A percentile compares a stretch with the other conserved stretches of the same genome.
Conservation (phyloP, 2,797 vertebrate genomes). For the Pangasius djambal region DNA sequence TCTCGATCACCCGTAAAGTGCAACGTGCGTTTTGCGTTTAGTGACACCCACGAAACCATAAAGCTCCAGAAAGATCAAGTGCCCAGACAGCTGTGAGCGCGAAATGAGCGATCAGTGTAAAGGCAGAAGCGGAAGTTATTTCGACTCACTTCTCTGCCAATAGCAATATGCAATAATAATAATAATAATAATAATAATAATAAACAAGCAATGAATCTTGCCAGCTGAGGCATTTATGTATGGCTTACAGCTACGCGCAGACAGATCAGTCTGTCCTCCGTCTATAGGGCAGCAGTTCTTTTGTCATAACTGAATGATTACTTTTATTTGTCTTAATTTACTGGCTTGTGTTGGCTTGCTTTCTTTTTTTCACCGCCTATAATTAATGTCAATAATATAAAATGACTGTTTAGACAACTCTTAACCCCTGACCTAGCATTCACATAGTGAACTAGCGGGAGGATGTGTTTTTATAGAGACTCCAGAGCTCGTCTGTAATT, state of each 20-base stretch:
- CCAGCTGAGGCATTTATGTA: not conserved
- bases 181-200: not conserved
- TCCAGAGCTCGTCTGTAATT: too few species aligned
- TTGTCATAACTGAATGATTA: not conserved
- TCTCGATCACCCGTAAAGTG: too few species aligned
- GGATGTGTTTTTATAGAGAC: too few species aligned
- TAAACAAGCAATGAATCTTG: not conserved
- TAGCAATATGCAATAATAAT: not conserved
- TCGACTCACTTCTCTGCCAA: not conserved
- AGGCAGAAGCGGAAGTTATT: not conserved
- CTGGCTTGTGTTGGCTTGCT: too few species aligned
- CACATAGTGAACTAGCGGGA: too few species aligned
- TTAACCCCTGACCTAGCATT: too few species aligned
- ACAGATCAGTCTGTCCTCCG: not conserved
- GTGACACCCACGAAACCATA: not conserved
- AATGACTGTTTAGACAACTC: not conserved
- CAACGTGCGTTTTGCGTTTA: not conserved
- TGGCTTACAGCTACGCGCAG: not conserved
- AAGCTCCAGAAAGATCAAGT: not conserved
- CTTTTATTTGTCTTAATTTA: not conserved
- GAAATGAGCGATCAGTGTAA: not conserved
- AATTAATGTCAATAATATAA: not conserved
- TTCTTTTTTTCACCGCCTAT: not conserved
- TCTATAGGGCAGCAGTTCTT: not conserved
- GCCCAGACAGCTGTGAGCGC: too few species aligned